These are phyloP conservation scores for Cinclus cinclus DNA, from an alignment of 2,113 vertebrate species.

Conservation along the genomic window DNA sequence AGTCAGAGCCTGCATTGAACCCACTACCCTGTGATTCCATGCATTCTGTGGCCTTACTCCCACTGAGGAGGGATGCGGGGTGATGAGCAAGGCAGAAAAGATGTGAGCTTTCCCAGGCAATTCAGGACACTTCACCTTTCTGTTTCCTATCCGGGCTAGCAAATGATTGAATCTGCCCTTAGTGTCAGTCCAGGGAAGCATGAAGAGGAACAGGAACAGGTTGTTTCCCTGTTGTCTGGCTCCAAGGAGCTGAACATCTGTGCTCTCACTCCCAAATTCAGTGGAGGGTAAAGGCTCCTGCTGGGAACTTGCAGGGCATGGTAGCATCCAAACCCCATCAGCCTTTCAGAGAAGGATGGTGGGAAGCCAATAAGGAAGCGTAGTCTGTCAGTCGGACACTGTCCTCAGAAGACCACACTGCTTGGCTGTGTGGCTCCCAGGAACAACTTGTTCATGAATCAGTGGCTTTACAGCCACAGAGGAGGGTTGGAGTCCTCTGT, in stretches of 20 bases:
- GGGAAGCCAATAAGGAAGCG: not conserved
- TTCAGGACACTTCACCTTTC: not conserved
- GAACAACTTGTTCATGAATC: not conserved
- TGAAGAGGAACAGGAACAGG: conserved; percentile 15
- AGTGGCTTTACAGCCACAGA: not conserved
- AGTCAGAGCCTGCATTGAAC: not conserved
- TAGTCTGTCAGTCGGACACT: not conserved
- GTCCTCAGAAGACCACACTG: not conserved
- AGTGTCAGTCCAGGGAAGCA: not conserved
- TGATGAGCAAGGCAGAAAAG: not conserved
- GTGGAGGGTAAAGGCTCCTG: not conserved
- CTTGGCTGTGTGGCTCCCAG: not conserved
- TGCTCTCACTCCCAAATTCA: not conserved
- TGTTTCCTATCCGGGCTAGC: not conserved
- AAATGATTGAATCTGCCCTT: not conserved
- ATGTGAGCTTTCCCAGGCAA: not conserved
- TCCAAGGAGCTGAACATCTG: conserved; percentile 28
- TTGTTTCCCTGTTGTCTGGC: not conserved
- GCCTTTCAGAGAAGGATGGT: not conserved
- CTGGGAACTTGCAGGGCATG: not conserved
- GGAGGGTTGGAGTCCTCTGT: not conserved
- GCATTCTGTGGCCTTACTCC: not conserved
- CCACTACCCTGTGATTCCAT: too few species aligned
- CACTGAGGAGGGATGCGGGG: not conserved
- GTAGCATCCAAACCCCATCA: not conserved